A percentile compares a stretch with the other conserved stretches of the same genome.
phyloP scores from a whole-genome alignment of 2,888 invertebrate species.

The Ganaspis brasiliensis region DNA sequence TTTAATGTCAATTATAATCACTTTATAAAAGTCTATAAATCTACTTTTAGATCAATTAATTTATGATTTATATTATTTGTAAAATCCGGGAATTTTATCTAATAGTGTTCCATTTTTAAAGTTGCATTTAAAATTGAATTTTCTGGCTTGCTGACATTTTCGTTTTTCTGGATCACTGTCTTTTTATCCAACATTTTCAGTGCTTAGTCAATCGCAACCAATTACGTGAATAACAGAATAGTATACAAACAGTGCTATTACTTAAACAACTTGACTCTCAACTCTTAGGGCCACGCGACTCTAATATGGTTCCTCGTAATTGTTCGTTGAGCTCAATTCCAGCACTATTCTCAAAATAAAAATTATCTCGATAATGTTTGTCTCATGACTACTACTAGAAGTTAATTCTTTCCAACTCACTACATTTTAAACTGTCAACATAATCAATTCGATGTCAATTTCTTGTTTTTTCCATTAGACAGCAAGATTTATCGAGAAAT shows the following conservation, averaged over 20 bases:
- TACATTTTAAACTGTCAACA: neutral
- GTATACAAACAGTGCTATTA: constrained; percentile 56
- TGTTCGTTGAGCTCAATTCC: constrained; percentile 72
- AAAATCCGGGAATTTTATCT: neutral
- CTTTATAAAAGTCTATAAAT: constrained; percentile 13
- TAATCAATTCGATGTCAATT: constrained; percentile 4
- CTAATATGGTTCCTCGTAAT: constrained; percentile 63
- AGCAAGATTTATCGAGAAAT: neutral
- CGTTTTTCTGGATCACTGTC: neutral
- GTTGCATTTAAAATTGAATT: no score
- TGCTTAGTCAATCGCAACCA: constrained; percentile 57
- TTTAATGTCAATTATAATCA: constrained; percentile 28
- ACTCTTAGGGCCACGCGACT: constrained; percentile 58
- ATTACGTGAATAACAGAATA: constrained; percentile 57
- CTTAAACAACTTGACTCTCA: constrained; percentile 51
- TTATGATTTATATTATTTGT: neutral
- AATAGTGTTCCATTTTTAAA: neutral
- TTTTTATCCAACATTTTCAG: constrained; percentile 44
- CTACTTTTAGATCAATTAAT: neutral
- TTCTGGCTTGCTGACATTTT: constrained; percentile 1
- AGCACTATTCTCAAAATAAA: constrained; percentile 53
- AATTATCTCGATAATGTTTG: neutral
- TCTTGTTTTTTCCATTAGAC: neutral
- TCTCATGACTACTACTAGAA: neutral
- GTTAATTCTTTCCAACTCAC: constrained; percentile 1